Evolutionary conservation across 2,888 invertebrate genomes (phyloP), one percentile per base, ranked within the genome.

Genomic region (Eilema depressum): DNA sequence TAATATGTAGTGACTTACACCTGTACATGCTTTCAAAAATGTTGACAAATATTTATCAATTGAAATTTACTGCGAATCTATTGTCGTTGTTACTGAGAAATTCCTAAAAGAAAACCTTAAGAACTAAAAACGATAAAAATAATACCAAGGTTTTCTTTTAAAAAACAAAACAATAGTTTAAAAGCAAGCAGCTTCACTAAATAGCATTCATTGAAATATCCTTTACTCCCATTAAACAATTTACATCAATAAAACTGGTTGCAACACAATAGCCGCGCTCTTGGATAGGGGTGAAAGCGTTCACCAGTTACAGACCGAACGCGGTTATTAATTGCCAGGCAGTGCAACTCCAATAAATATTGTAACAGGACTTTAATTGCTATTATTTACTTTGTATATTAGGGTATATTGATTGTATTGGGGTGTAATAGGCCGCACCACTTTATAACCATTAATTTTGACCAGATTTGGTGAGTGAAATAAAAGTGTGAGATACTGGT

Each of bases 321-420:
- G 33, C 75, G 57, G 73, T 76, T 76, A 83, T 83, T 83, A 83
- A 83, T 83, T 78, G 79, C 74, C 25, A 70, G 41, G 71, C 73
- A 67, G 56, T 77, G 77, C 74, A 72, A 77, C 73, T 76, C 73
- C 77, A 75, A 84, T 84, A 82, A 84, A 84, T 84, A 76, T 66
- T 70, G 66, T 67, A 77, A 69, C 80, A 74, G 65, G 66, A 71
- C 75, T 80, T 76, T 84, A 79, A 81, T 77, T 83, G 76, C 78
- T 80, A 79, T 81, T 83, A 81, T 83, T 82, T 79, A 82, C 76
- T 78, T 75, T 70, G 68, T 64, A 71, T 75, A 73, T 75, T 75
- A 73, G 66, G 70, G 68, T 70, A 69, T 75, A 83, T 79, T 78
- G 73, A 79, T 79, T 79, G 79, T 75, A 70, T 75, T 75, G 66